Evolutionary conservation across 2,888 invertebrate genomes (phyloP), one percentile per base, ranked within the genome.

Genomic region (Drosophila trichaetosa): DNA sequence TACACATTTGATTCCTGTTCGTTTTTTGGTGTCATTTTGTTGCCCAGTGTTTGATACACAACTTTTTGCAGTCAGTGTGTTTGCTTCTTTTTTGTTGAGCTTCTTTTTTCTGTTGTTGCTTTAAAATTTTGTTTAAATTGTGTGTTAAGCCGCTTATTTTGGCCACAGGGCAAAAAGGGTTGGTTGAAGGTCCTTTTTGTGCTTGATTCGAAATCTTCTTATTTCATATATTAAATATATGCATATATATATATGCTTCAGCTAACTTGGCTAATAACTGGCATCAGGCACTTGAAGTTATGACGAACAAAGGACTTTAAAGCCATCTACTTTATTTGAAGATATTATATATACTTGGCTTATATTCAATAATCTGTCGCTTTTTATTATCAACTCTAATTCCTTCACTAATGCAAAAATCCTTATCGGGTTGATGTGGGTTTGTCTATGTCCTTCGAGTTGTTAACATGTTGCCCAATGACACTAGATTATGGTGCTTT

Each of bases 71-170:
- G n/a, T 27, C 38, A 40, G 16, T 48, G 27, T 64, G 42, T 56
- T 42, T 48, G 13, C 48, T 60, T 57, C 58, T 63, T 21, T 13
- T 56, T 58, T 38, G 16, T 24, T 16, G 46, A 46, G 7, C 24
- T 24, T 24, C 4, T 24, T 24, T 21, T 24, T 46, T 2, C 36
- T 27, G 27, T 27, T 11, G 27, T n/a, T 31, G 42, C 46, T 59
- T 56, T 66, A 56, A 48, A 65, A 38, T 46, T 33, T 79, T 34
- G 49, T 59, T 54, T 48, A 56, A 72, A 72, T 71, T 73, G 54
- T 65, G 40, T 76, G 72, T 72, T 76, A 76, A 76, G 72, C 76
- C 38, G 76, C 59, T 76, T 79, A 64, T 51, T 46, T 63, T n/a
- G 38, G 57, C 18, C 51, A 24, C 40, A 40, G 13, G 5, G 18